These are phyloP conservation scores for Drosophila sproati DNA, from an alignment of 1,140 invertebrate genomes.

Conservation along the genomic window DNA sequence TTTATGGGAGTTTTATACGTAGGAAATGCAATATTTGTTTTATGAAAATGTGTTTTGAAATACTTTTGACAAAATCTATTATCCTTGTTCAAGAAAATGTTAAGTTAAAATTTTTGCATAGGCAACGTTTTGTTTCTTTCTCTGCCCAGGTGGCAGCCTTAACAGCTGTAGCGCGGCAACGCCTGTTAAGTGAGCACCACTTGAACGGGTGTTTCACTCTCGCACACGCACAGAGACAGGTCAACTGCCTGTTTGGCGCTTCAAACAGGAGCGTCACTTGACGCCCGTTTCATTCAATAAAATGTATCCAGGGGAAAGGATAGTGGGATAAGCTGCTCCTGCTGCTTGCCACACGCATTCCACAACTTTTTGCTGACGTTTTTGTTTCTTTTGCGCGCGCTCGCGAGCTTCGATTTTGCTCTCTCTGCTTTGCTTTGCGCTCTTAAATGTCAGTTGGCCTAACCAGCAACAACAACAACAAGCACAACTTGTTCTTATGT, in stretches of 20 bases:
- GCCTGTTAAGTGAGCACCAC: conserved; percentile 42
- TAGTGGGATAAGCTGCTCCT: too few relatives aligned
- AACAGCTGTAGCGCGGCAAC: conserved; percentile 53
- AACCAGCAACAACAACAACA: conserved; percentile 44
- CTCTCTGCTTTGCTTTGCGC: conserved; percentile 3
- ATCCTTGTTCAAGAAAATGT: too few relatives aligned
- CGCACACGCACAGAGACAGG: conserved; percentile 17
- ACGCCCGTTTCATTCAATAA: conserved; percentile 33
- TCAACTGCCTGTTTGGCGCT: conserved; percentile 30
- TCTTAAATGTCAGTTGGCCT: conserved; percentile 60
- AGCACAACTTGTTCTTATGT: conserved; percentile 38
- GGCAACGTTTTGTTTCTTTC: conserved; percentile 12
- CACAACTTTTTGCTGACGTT: conserved; percentile 31
- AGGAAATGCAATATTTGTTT: too few relatives aligned
- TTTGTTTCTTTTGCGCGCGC: conserved; percentile 21
- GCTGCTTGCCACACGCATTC: conserved; percentile 28
- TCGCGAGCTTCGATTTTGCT: neutral
- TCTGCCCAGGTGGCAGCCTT: conserved; percentile 50
- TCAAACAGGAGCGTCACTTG: conserved; percentile 36
- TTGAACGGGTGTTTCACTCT: conserved; percentile 51
- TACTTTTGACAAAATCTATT: too few relatives aligned
- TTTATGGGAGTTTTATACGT: too few relatives aligned
- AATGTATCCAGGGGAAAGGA: neutral
- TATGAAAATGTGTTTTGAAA: too few relatives aligned
- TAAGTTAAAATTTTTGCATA: neutral